Base-by-base conservation (phyloP, 2,113 vertebrate species). In the Sminthopsis crassicaudata region DNA sequence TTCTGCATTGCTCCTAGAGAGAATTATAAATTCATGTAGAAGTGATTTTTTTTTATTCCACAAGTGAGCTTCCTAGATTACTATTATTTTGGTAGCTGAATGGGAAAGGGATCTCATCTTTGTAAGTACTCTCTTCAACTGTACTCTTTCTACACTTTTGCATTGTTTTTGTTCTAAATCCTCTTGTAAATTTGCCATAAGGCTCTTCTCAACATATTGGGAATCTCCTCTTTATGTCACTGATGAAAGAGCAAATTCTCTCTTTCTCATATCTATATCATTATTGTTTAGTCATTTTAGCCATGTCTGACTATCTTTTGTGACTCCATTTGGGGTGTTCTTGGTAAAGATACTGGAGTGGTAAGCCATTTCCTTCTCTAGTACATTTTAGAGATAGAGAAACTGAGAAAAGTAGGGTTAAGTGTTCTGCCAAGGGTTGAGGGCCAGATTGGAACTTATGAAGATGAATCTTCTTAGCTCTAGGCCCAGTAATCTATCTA, bases 41-140 rank as follows among this genome's bases (percentile, higher is more conserved):
- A 67, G 90, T 42, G 8, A 8, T n/a, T 94, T 42, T 93, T 93
- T 76, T 92, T 36, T 27, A 54, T 26, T 88, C 55, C 55, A 93
- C 9, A 60, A 27, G 8, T 22, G 8, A 90, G 46, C 51, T 90
- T 16, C 48, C 53, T n/a, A 1, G 36, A 42, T 84, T 42, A 22
- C 19, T 84, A 84, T 84, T 42, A 23, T 42, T 84, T 42, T 42
- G 16, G 67, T 84, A 84, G 16, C 27, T 84, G 67, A 84, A 19
- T 42, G 19, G n/a, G 67, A n/a, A 42, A 42, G 67, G 16, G 16
- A 84, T 84, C 19, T 42, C n/a, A 42, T 16, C 36, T 67, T 16
- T 67, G 11, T 67, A 67, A 7, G 11, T n/a, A 76, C 36, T 19
- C 60, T 76, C 36, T 84, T 42, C 67, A 84, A 8, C 14, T 84